These are phyloP conservation scores for Octonoba sinensis DNA, from an alignment of 2,888 invertebrate species.

Conservation along the genomic window DNA sequence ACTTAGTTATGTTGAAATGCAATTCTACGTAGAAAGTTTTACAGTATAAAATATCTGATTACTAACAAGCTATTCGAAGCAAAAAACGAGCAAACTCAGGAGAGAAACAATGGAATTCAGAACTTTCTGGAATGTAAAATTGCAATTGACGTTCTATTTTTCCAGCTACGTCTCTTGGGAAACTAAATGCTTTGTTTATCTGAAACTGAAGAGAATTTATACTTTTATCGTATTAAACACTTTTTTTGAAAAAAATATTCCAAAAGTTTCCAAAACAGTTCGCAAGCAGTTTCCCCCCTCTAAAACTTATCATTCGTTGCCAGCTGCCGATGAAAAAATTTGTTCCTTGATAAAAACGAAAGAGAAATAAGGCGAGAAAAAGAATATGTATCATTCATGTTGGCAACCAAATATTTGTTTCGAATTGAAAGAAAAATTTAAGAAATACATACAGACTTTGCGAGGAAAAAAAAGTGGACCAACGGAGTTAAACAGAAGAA, in stretches of 20 bases:
- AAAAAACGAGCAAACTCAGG: no score
- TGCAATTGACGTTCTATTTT: no score
- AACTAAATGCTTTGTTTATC: constrained; percentile 32
- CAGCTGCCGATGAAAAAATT: background rate
- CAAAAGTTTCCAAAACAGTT: no score
- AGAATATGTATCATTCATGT: constrained; percentile 53
- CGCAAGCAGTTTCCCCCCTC: background rate
- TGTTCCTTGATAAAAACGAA: background rate
- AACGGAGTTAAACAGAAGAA: no score
- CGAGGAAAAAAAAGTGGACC: no score
- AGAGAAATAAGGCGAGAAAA: constrained; percentile 1
- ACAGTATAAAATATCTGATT: no score
- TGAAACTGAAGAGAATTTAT: constrained; percentile 26
- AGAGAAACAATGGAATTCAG: no score
- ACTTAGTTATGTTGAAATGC: no score
- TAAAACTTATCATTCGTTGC: background rate
- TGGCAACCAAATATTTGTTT: constrained; percentile 44
- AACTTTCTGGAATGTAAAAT: no score
- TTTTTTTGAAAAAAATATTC: background rate
- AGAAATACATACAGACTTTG: background rate
- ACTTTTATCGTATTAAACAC: constrained; percentile 20
- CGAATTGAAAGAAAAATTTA: background rate
- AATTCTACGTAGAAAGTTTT: no score
- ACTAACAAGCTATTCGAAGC: no score
- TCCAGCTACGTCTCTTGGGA: constrained; percentile 11